Evolutionary conservation across 2,888 invertebrate species (phyloP), one percentile per base, ranked within the genome.

Genomic region (Carabus problematicus): DNA sequence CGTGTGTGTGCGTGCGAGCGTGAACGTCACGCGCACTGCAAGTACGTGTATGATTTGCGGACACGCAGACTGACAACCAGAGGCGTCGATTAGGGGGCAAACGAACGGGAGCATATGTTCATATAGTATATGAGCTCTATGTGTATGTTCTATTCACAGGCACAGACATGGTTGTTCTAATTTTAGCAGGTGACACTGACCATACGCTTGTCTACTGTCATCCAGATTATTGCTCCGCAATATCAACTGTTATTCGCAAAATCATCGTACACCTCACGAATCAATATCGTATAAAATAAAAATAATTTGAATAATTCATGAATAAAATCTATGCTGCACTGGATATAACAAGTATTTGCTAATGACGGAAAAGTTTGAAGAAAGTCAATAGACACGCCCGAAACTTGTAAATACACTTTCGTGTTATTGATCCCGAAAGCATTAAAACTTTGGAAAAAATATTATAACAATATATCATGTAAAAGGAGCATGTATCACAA

Each of bases 171-270:
- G 42, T 29, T 14, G 56, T 45, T 56, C 64, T 64, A 64, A 64
- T 56, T 56, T 52, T 64, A 64, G 55, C 64, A 41, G 56, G 56
- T 64, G 64, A 64, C 64, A 64, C 64, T 64, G 64, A 64, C 64
- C 64, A 64, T 64, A 64, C 64, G 64, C 55, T 60, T 54, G 54
- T 63, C 63, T 63, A 64, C 64, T 64, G 55, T 64, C 64, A 64
- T 43, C 56, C 56, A 64, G 55, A 64, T 29, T 45, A 64, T 64
- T 64, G 64, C 64, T 64, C 64, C 56, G 56, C 42, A 64, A 64
- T 55, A 64, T 64, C 45, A 14, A 43, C 55, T 29, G 29, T 29
- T 29, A 29, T 6, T 29, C 29, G 29, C 6, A 6, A 29, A 29
- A 29, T 6, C 29, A 29, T 29, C 29, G 6, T 29, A 29, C 6